Evolutionary conservation across 2,797 vertebrate genomes (phyloP).

Genomic region (Avahi laniger): DNA sequence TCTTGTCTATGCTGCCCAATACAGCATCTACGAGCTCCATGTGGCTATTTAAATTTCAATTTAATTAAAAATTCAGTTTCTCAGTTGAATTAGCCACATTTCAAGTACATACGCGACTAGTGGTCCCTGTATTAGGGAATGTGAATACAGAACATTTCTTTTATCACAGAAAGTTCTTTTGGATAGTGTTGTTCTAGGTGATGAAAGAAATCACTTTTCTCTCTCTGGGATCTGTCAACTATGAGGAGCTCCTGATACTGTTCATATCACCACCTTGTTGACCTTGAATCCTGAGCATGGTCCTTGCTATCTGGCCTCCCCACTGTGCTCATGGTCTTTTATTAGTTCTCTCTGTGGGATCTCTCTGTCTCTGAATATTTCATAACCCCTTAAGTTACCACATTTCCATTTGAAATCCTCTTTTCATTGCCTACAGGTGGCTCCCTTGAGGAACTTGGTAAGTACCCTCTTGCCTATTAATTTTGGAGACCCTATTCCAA

Average conservation of each 20-base stretch:
- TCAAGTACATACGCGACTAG: fast-evolving
- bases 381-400: neutral
- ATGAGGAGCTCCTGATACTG: neutral
- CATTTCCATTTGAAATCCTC: neutral
- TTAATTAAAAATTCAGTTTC: neutral
- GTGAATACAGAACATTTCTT: neutral
- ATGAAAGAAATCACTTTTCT: neutral
- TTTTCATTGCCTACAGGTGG: neutral
- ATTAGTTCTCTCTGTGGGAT: neutral
- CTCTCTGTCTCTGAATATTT: neutral
- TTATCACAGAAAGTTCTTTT: neutral
- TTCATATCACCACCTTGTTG: neutral
- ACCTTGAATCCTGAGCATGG: neutral
- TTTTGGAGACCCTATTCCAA: neutral
- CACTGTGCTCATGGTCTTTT: neutral
- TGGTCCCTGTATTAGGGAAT: neutral
- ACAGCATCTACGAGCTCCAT: too few relatives aligned
- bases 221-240: neutral
- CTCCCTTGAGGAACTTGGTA: neutral
- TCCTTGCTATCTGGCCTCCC: neutral
- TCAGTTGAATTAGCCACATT: neutral
- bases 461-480: neutral
- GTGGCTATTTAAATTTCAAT: too few relatives aligned
- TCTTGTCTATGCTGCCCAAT: too few relatives aligned
- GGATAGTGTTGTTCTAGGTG: neutral